Conservation (phyloP, 2,797 vertebrate genomes). For the Spea hammondii region DNA sequence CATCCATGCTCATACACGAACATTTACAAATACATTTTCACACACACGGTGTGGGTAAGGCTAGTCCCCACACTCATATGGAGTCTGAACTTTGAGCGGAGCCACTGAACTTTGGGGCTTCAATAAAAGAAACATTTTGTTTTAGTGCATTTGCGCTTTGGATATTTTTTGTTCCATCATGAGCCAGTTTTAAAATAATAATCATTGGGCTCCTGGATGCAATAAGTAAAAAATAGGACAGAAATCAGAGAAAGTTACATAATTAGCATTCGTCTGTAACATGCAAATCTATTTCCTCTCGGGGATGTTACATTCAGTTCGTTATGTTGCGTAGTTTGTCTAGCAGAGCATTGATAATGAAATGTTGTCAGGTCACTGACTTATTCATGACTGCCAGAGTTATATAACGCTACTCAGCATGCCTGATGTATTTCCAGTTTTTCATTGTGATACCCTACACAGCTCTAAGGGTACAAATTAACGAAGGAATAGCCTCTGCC, state of each 20-base stretch:
- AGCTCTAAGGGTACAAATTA: not conserved
- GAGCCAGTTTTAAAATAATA: slow-evolving; percentile 27
- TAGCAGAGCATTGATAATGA: slow-evolving; percentile 47
- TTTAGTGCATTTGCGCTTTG: no score
- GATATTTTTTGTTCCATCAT: slow-evolving; percentile 9
- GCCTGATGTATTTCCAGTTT: slow-evolving; percentile 47
- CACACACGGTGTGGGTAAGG: no score
- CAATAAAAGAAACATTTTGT: no score
- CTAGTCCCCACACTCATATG: no score
- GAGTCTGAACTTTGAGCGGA: no score
- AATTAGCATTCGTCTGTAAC: slow-evolving; percentile 27
- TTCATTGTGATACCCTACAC: slow-evolving; percentile 20
- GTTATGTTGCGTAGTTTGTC: slow-evolving; percentile 41
- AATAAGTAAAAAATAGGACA: slow-evolving; percentile 22
- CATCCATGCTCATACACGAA: no score
- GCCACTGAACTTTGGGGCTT: no score
- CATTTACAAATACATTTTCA: no score
- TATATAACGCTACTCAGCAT: slow-evolving; percentile 30
- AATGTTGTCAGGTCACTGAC: slow-evolving; percentile 43
- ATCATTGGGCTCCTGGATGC: not conserved
- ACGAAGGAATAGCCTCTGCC: slow-evolving; percentile 1
- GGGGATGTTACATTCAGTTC: slow-evolving; percentile 18
- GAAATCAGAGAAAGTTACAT: slow-evolving; percentile 21
- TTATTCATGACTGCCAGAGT: slow-evolving; percentile 45
- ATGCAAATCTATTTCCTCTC: slow-evolving; percentile 46